These are phyloP conservation scores for Malthinus seriepunctatus DNA, from an alignment of 2,888 invertebrate species.

Conservation along the genomic window DNA sequence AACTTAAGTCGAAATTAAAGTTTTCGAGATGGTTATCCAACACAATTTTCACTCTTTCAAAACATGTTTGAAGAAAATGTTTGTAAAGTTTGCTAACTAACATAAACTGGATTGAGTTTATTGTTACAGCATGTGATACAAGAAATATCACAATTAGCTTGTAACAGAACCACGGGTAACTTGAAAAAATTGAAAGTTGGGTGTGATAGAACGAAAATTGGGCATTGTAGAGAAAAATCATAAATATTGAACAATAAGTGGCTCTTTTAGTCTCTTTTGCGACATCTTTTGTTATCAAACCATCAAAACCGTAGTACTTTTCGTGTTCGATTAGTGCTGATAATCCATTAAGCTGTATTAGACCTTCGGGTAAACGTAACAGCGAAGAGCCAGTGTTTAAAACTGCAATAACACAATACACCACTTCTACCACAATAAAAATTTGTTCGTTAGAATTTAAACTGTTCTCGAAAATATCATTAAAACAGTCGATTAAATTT, in stretches of 20 bases:
- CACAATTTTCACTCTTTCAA: too few relatives aligned
- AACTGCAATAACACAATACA: neutral
- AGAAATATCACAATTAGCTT: neutral
- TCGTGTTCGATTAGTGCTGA: neutral
- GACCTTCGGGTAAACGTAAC: neutral
- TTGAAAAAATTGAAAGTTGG: neutral
- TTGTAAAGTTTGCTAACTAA: neutral
- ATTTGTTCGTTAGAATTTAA: neutral
- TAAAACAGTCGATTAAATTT: neutral
- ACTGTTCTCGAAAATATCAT: neutral
- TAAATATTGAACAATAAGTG: neutral
- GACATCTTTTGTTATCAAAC: neutral
- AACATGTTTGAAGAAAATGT: too few relatives aligned
- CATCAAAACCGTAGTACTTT: neutral
- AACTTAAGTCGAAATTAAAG: neutral
- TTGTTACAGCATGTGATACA: neutral
- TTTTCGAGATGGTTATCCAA: too few relatives aligned
- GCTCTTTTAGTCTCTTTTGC: neutral
- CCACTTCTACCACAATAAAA: neutral
- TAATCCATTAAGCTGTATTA: neutral
- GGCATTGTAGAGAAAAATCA: neutral
- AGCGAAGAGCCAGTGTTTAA: neutral
- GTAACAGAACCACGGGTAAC: neutral
- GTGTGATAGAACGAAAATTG: neutral
- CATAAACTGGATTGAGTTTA: neutral